phyloP scores from a whole-genome alignment of 2,113 vertebrate genomes.

The Hystrix cristata region DNA sequence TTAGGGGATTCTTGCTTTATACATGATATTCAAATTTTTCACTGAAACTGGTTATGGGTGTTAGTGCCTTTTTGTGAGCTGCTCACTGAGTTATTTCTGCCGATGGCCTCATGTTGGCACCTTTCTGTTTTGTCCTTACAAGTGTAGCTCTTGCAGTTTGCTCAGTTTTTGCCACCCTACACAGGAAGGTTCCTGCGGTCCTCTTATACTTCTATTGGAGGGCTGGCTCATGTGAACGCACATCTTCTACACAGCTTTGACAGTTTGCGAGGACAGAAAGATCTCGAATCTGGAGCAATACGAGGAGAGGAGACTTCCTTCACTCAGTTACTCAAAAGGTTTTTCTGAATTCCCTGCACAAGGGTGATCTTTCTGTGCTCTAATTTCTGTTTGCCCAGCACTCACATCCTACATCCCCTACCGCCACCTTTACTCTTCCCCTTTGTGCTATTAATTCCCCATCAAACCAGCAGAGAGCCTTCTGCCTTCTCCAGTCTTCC shows the following conservation, averaged over 20 bases:
- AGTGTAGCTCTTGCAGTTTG: background rate
- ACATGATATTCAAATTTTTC: background rate
- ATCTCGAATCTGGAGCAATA: background rate
- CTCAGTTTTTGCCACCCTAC: background rate
- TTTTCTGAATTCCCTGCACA: background rate
- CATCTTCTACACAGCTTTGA: background rate
- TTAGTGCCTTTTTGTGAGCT: background rate
- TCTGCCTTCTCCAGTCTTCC: background rate
- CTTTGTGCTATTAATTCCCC: background rate
- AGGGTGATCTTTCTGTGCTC: background rate
- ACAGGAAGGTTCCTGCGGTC: background rate
- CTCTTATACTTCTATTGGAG: background rate
- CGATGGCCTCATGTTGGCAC: background rate
- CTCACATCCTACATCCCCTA: fast-evolving
- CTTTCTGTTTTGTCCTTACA: slow-evolving; percentile 24
- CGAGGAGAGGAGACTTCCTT: background rate
- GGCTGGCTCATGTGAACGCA: background rate
- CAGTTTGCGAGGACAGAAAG: background rate
- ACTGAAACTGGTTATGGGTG: background rate
- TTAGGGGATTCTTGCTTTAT: background rate
- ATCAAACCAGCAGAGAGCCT: background rate
- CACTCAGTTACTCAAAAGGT: background rate
- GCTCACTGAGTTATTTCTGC: background rate
- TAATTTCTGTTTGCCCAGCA: background rate
- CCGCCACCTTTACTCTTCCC: background rate